These are phyloP conservation scores for Condylostylus longicornis DNA, from an alignment of 1,140 invertebrate genomes.

Conservation along the genomic window DNA sequence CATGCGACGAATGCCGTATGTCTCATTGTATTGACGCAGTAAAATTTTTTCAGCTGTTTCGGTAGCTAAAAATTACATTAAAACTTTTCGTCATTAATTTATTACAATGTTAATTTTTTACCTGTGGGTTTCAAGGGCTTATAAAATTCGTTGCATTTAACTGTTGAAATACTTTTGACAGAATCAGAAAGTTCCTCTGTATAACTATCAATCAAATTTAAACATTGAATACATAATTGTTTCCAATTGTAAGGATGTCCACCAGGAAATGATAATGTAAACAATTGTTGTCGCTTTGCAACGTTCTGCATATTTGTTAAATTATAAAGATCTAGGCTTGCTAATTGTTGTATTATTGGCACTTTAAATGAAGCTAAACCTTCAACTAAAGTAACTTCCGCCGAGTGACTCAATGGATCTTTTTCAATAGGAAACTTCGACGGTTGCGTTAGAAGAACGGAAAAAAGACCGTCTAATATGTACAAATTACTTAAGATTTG, in stretches of 20 bases:
- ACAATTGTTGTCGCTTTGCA: constrained; percentile 42
- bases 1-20: constrained; percentile 33
- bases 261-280: constrained; percentile 54
- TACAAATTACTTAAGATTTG: constrained; percentile 51
- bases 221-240: constrained; percentile 42
- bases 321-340: constrained; percentile 48
- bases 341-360: constrained; percentile 52
- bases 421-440: constrained; percentile 41
- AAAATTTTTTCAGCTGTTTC: constrained; percentile 19
- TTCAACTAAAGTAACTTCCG: constrained; percentile 35
- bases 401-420: constrained; percentile 9
- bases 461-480: constrained; percentile 50
- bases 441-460: constrained; percentile 51
- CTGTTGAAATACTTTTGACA: constrained; percentile 30
- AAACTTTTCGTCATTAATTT: constrained; percentile 4
- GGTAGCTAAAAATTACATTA: constrained; percentile 13
- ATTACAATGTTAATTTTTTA: constrained; percentile 1
- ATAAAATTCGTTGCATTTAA: constrained; percentile 18
- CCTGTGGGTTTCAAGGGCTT: too few species aligned
- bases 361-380: constrained; percentile 39
- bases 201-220: constrained; percentile 44
- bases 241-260: constrained; percentile 70
- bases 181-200: constrained; percentile 41
- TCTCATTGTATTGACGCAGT: constrained; percentile 29
- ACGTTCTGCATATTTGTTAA: constrained; percentile 40